Evolutionary conservation across 2,113 vertebrate species (phyloP), one percentile per base, ranked within the genome.

Genomic region (Lichenostomus cassidix): DNA sequence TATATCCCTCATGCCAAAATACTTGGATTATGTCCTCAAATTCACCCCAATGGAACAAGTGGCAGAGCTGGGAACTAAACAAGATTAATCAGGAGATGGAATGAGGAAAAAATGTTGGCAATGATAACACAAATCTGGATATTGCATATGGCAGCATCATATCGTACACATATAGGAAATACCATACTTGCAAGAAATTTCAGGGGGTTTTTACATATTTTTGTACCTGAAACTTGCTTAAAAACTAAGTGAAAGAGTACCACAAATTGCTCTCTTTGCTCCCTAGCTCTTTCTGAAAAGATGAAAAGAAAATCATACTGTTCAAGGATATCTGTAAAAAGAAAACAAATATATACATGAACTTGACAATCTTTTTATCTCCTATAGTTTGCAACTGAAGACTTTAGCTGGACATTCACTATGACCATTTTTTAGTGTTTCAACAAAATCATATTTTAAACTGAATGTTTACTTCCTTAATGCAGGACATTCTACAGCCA

Each of bases 1-100:
- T 87, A 78, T 11, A 33, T 59, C 41, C 69, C 27, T 92, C 22
- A 67, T 23, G 50, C 13, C 81, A 91, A 91, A 95, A 82, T 79
- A 81, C 44, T 65, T 70, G 29, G 41, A 60, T 71, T 84, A 92
- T 20, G 37, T 89, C 37, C 83, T 92, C 49, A 82, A 88, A 82
- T 71, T 94, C 69, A 89, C n/a, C 35, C 58, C 75, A 15, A 82
- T 6, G 18, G 31, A 94, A 53, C 23, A 90, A 69, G 44, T 20
- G 79, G 35, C 33, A 81, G 47, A 87, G 29, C 0, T 73, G 55
- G 27, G 35, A 67, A 67, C 59, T 88, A 89, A 88, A 80, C 7
- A n/a, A 92, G 71, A 78, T 64, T 75, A 83, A 90, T 67, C 25
- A 56, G 41, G 60, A 93, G 13, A 39, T 17, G 12, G 41, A 7